Evolutionary conservation across 1,140 invertebrate species (phyloP), one percentile per base, ranked within the genome.

Genomic region (Drosophila mojavensis): DNA sequence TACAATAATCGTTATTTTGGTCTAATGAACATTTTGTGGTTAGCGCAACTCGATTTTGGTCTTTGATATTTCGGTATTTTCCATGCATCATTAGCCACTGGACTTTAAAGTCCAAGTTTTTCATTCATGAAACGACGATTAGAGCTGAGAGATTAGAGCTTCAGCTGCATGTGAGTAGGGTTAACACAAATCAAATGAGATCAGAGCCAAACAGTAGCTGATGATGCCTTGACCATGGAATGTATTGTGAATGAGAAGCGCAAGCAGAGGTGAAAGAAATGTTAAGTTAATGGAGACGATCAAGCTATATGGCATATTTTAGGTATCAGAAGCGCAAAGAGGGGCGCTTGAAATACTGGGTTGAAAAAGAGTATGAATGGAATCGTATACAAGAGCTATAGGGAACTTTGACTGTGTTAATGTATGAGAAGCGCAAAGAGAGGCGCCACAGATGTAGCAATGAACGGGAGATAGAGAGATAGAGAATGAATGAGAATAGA

Each of bases 11-110:
- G 26, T 33, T 51, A 6, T 36, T 26, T 39, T n/a, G 50, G 30
- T 65, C 63, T 77, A 77, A 77, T 77, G 69, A 67, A 66, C 63
- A 73, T 61, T 73, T 73, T 77, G 74, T 53, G 74, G 74, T 77
- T 20, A 48, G 33, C 56, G 17, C 28, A 62, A 36, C 39, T 50
- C 20, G 39, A 43, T 26, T 56, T 62, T 13, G 45, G n/a, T 30
- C 10, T 39, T 39, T 39, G 36, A 39, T 39, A 54, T 28, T 39
- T 58, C 54, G 43, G 20, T 20, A 50, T 62, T 65, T 54, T 66
- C 51, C 20, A 73, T 73, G 74, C 69, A 77, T 77, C 74, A 77
- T 77, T 77, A 77, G 74, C 10, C 15, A 15, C 30, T 0, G n/a
- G 53, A 66, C n/a, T 24, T 39, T 39, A 39, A 39, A 51, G 17